Evolutionary conservation across 2,888 invertebrate species (phyloP), one percentile per base, ranked within the genome.

Genomic region (Drosophila ezoana): DNA sequence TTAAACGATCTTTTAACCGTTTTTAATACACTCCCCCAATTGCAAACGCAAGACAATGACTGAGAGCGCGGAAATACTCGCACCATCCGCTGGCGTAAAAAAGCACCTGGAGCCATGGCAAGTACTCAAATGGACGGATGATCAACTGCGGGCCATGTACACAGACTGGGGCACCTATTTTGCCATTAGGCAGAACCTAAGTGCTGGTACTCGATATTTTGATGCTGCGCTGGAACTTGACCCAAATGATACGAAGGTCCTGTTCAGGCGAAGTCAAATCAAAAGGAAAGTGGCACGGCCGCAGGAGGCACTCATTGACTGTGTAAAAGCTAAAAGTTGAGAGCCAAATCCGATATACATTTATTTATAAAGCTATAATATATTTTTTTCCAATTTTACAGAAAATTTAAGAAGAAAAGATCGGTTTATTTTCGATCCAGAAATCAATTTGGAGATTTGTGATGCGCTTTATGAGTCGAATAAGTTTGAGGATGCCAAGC

Each of bases 81-180:
- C 28, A 4, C 64, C 63, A 3, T 2, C 13, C 10, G 38, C 40
- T 16, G 45, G 20, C 6, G 38, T 76, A 2, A 54, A 47, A 5
- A 65, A 70, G 6, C 28, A 78, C 2, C n/a, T 82, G 28, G 45
- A 71, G 20, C 83, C 90, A n/a, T 91, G 91, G 91, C 79, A 90
- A 53, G 64, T 60, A 3, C 78, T 89, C 16, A 69, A 71, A 9
- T 88, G 90, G 80, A 78, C 79, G 2, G 76, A 84, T 2, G 86
- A 87, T 4, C 86, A 88, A 13, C 74, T 83, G 51, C 80, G 83
- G 59, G n/a, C 63, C 6, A 82, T 91, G 37, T 91, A 90, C 38
- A 81, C 85, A 0, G 91, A 90, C 63, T 91, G 91, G 91, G 91
- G 89, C 1, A 60, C 72, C 1, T 84, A 88, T 56, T 89, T 88